phyloP scores from a whole-genome alignment of 2,888 invertebrate genomes.

The Lamellibrachia columna region DNA sequence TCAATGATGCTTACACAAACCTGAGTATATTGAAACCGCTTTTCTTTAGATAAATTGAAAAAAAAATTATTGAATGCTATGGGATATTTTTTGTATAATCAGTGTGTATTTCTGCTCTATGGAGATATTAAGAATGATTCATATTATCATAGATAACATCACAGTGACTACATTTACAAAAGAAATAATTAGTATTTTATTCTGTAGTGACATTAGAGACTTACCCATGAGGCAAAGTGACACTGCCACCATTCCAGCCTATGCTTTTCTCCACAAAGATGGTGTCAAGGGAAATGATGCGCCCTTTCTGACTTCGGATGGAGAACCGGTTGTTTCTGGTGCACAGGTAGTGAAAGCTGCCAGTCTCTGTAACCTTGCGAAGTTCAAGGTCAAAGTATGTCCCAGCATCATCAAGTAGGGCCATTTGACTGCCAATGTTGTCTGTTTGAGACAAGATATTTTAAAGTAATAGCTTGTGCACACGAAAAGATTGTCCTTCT shows the following conservation, averaged over 20 bases:
- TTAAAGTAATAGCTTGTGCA: background rate
- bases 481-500: background rate
- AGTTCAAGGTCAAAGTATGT: slow-evolving; percentile 64
- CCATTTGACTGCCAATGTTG: slow-evolving; percentile 56
- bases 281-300: slow-evolving; percentile 48
- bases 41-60: background rate
- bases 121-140: background rate
- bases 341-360: slow-evolving; percentile 61
- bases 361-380: slow-evolving; percentile 50
- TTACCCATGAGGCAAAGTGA: slow-evolving; percentile 50
- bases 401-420: slow-evolving; percentile 61
- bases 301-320: slow-evolving; percentile 64
- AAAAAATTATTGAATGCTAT: background rate
- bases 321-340: slow-evolving; percentile 65
- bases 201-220: slow-evolving; percentile 22
- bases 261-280: slow-evolving; percentile 44
- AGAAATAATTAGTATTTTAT: background rate
- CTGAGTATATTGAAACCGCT: too few relatives aligned
- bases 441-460: slow-evolving; percentile 40
- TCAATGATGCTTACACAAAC: too few relatives aligned
- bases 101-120: background rate
- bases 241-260: slow-evolving; percentile 58
- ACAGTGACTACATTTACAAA: background rate
- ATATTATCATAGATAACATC: background rate
- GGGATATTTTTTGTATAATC: background rate